phyloP scores from a whole-genome alignment of 1,140 invertebrate genomes.

The Saccostrea cuccullata region DNA sequence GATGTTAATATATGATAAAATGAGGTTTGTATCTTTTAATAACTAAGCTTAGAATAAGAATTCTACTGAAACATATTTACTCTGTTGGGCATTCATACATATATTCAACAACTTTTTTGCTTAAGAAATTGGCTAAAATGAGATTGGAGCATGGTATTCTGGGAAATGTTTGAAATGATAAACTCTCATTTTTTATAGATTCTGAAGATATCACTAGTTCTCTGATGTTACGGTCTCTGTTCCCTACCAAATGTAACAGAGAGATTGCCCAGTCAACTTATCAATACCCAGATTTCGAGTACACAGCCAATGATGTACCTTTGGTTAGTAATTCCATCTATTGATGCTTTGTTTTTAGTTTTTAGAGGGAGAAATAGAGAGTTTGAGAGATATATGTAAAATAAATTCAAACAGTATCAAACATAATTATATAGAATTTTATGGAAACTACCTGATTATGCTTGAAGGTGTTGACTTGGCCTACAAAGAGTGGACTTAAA shows the following conservation, averaged over 20 bases:
- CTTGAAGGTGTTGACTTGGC: constrained; percentile 27
- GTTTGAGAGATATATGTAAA: not conserved
- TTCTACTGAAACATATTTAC: no score
- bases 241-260: constrained; percentile 48
- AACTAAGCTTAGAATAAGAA: no score
- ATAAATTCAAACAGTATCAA: not conserved
- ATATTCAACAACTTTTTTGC: no score
- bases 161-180: no score
- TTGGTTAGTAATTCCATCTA: constrained; percentile 47
- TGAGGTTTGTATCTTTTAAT: no score
- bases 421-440: not conserved
- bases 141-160: no score
- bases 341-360: not conserved
- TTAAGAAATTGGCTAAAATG: no score
- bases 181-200: not conserved
- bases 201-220: constrained; percentile 39
- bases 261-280: not conserved
- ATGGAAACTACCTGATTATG: not conserved
- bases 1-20: no score
- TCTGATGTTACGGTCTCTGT: constrained; percentile 2
- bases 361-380: not conserved
- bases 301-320: constrained; percentile 53
- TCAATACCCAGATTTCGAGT: constrained; percentile 60
- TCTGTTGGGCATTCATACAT: no score
- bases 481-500: constrained; percentile 21